Conservation (phyloP, 2,113 vertebrate species). For the Todiramphus saurophagus region DNA sequence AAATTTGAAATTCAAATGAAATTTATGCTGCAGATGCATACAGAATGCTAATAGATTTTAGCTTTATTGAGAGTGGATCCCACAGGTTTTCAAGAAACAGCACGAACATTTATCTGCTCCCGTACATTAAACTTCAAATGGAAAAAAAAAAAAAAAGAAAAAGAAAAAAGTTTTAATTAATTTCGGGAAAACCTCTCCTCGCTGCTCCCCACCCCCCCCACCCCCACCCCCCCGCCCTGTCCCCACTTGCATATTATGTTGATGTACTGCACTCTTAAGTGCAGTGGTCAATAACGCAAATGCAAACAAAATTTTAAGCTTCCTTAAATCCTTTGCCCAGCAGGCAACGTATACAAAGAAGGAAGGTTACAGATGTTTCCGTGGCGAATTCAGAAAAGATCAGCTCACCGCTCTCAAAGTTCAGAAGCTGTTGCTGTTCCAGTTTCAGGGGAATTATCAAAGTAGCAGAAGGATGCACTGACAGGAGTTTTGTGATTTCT, state of each 20-base stretch:
- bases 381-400: conserved; percentile 16
- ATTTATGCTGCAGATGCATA: conserved; percentile 91
- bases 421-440: conserved; percentile 13
- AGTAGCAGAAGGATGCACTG: background rate
- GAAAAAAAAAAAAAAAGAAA: background rate
- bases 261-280: conserved; percentile 46
- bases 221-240: background rate
- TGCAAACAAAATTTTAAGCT: conserved; percentile 50
- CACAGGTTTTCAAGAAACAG: conserved; percentile 82
- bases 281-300: conserved; percentile 52
- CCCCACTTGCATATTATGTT: background rate
- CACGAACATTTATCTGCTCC: conserved; percentile 58
- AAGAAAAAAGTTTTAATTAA: conserved; percentile 65
- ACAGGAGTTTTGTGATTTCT: background rate
- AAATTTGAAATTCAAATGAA: conserved; percentile 99
- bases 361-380: conserved; percentile 42
- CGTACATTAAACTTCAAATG: conserved; percentile 57
- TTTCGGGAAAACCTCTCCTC: conserved; percentile 37
- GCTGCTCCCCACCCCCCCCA: background rate
- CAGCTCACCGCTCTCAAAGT: conserved; percentile 28
- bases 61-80: conserved; percentile 81
- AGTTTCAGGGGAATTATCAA: conserved; percentile 7
- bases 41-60: conserved; percentile 91
- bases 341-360: background rate
- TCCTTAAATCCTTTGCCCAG: conserved; percentile 27